Evolutionary conservation across 2,113 vertebrate species (phyloP).

Genomic region (Chiloscyllium plagiosum): DNA sequence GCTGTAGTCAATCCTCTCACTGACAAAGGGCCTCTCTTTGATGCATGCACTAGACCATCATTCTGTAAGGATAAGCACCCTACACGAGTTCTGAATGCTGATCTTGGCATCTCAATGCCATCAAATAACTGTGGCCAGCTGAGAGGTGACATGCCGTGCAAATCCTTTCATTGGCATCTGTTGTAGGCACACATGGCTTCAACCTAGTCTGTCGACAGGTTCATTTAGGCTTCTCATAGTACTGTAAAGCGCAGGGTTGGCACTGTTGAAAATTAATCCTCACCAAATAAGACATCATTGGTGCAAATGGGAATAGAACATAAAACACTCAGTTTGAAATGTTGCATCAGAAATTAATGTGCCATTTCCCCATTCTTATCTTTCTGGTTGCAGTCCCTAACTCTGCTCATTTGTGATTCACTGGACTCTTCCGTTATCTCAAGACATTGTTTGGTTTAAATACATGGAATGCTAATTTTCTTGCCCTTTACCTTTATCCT

Average conservation of each 20-base stretch:
- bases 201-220: not conserved
- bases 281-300: conserved; percentile 12
- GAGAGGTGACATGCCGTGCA: not conserved
- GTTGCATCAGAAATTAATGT: not conserved
- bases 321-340: not conserved
- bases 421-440: not conserved
- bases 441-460: not conserved
- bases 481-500: conserved; percentile 24
- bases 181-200: not conserved
- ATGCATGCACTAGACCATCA: not conserved
- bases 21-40: not conserved
- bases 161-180: not conserved
- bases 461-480: not conserved
- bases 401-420: not conserved
- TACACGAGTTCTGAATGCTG: not conserved
- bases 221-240: not conserved
- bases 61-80: not conserved
- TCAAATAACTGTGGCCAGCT: not conserved
- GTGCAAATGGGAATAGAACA: not conserved
- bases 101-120: not conserved
- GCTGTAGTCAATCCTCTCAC: not conserved
- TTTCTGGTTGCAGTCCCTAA: not conserved
- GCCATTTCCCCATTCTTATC: not conserved
- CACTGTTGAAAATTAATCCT: not conserved
- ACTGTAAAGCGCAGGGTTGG: not conserved